These are phyloP conservation scores for Rousettus leschenaultii DNA, from an alignment of 2,113 vertebrate species.

Conservation along the genomic window DNA sequence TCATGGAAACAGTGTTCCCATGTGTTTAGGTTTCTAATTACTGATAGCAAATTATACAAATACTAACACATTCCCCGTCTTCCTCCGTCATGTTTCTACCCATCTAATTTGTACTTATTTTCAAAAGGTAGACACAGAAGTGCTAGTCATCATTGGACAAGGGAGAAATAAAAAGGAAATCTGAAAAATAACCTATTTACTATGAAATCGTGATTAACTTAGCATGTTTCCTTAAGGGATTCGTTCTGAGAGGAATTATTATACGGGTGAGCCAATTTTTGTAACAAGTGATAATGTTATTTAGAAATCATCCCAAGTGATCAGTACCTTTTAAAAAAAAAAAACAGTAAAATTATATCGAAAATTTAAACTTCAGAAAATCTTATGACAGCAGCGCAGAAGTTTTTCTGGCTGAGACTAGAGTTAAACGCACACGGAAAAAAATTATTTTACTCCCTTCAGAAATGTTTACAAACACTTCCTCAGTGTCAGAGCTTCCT, in stretches of 20 bases:
- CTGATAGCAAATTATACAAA: background rate
- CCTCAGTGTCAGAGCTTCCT: background rate
- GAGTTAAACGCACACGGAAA: background rate
- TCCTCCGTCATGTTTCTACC: background rate
- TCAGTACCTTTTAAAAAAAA: background rate
- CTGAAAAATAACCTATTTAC: background rate
- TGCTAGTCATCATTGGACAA: background rate
- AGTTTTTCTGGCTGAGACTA: background rate
- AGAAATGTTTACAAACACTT: background rate
- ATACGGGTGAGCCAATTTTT: background rate
- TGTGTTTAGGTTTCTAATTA: background rate
- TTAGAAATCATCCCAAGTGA: background rate
- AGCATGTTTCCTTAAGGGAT: background rate
- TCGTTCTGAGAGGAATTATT: background rate
- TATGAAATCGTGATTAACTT: slow-evolving; percentile 11
- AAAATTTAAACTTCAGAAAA: slow-evolving; percentile 4
- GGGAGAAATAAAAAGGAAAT: background rate
- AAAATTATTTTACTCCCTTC: background rate
- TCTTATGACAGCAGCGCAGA: background rate
- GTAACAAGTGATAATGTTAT: background rate
- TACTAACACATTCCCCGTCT: background rate
- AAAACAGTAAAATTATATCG: background rate
- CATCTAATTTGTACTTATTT: background rate
- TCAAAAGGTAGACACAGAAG: background rate
- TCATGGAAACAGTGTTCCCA: background rate